Evolutionary conservation across 2,888 invertebrate genomes (phyloP).

Genomic region (Odontocerum albicorne): DNA sequence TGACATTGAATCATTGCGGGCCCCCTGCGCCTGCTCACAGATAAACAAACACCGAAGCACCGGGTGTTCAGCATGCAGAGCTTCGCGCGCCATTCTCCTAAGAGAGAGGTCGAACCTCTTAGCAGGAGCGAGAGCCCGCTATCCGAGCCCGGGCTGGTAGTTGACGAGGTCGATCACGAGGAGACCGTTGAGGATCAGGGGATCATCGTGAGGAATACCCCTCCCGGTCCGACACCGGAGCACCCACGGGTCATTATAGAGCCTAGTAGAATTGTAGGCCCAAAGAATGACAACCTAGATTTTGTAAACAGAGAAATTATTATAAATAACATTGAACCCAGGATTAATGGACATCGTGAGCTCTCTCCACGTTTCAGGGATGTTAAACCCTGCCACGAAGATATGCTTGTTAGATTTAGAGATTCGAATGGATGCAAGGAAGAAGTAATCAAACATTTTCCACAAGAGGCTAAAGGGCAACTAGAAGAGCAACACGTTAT

Average conservation of each 20-base stretch:
- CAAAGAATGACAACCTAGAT: slow-evolving; percentile 19
- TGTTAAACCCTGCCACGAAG: slow-evolving; percentile 13
- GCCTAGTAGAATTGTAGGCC: slow-evolving; percentile 24
- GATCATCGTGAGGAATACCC: slow-evolving; percentile 2
- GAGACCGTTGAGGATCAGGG: slow-evolving; percentile 30
- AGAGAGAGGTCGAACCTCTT: slow-evolving; percentile 25
- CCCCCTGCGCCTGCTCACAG: not conserved
- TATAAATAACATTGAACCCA: slow-evolving; percentile 15
- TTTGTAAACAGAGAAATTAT: slow-evolving; percentile 26
- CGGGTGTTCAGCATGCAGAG: slow-evolving; percentile 25
- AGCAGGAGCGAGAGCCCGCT: slow-evolving; percentile 12
- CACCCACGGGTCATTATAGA: slow-evolving; percentile 35
- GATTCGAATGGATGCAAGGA: slow-evolving; percentile 31
- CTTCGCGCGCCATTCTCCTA: slow-evolving; percentile 26
- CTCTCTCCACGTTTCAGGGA: slow-evolving; percentile 3
- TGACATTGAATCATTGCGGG: slow-evolving; percentile 23
- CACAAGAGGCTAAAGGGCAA: slow-evolving; percentile 33
- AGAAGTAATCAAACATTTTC: slow-evolving; percentile 4
- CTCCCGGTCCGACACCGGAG: slow-evolving; percentile 12
- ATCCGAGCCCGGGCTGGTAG: slow-evolving; percentile 16
- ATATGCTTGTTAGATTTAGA: slow-evolving; percentile 24
- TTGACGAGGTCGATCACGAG: slow-evolving; percentile 31
- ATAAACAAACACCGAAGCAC: slow-evolving; percentile 2
- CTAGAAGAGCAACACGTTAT: slow-evolving; percentile 53
- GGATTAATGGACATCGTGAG: slow-evolving; percentile 7